Evolutionary conservation across 1,140 invertebrate genomes (phyloP), one percentile per base, ranked within the genome.

Genomic region (Thaumetopoea pityocampa): DNA sequence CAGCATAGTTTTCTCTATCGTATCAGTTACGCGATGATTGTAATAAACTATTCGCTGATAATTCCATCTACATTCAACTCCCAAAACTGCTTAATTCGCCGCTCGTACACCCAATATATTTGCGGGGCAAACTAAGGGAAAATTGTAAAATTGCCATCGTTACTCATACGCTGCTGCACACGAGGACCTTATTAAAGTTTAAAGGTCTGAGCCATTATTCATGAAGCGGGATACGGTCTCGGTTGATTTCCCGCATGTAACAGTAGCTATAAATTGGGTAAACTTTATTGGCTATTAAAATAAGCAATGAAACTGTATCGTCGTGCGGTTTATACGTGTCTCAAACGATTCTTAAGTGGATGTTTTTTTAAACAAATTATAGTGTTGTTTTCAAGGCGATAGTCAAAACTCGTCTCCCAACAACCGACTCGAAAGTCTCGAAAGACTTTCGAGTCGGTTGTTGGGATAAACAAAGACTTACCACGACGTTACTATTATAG

Each of bases 221-320:
- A 78, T 70, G 69, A 71, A 19, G 22, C 44, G 33, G 57, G 60
- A 53, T 63, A 50, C 47, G 51, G 61, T 62, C 59, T 48, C 70
- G 62, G 51, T 63, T 70, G 66, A 74, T 72, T 70, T 63, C 60
- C 65, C 70, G 62, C 69, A 56, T 57, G 66, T 69, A 76, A 81
- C 76, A 77, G 70, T 71, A 51, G 67, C 72, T 58, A 81, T 77
- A 81, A 81, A 81, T 79, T 73, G 55, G 45, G 52, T 51, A 36
- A 63, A 79, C 51, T 79, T 73, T 82, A 82, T 79, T 77, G 74
- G 57, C 74, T 74, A 79, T 82, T 79, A 79, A 79, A 81, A 77
- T 81, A 81, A 71, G 60, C 73, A 79, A 79, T 79, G 70, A 74
- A 77, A 67, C 52, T 64, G 63, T 64, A 65, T 66, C 58, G 54